Conservation (phyloP, 2,797 vertebrate genomes). For the Strix occidentalis region DNA sequence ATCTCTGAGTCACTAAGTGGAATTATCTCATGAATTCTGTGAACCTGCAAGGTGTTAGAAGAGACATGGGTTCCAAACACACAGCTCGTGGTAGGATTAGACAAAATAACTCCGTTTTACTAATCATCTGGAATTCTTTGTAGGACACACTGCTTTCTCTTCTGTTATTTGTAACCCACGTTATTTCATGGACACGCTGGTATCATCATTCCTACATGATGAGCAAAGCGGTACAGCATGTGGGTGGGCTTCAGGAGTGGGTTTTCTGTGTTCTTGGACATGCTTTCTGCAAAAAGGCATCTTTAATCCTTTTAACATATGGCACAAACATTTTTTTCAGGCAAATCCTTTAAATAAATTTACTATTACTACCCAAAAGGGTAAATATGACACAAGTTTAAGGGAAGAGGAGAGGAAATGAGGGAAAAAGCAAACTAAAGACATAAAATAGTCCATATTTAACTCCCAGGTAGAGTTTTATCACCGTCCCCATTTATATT, state of each 20-base stretch:
- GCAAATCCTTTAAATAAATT: not conserved
- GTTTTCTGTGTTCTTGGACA: not conserved
- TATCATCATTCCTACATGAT: fast-evolving
- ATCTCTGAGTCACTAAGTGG: not conserved
- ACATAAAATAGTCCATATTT: not conserved
- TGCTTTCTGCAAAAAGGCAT: not conserved
- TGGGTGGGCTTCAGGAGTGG: not conserved
- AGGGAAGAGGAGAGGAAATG: not conserved
- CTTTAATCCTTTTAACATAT: not conserved
- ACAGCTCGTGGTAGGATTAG: not conserved
- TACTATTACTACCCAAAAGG: not conserved
- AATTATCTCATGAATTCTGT: not conserved
- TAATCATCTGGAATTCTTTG: not conserved
- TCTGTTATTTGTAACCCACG: not conserved
- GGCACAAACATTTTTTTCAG: not conserved
- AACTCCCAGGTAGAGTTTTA: not conserved
- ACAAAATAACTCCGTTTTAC: not conserved
- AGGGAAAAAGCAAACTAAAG: not conserved
- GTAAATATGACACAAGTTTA: not conserved
- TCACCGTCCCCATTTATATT: not conserved
- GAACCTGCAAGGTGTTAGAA: not conserved
- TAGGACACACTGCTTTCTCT: not conserved
- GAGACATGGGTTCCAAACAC: not conserved
- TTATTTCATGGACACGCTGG: fast-evolving
- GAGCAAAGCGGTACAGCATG: not conserved